Conservation (phyloP, 2,113 vertebrate genomes). For the Paradisaea rubra region DNA sequence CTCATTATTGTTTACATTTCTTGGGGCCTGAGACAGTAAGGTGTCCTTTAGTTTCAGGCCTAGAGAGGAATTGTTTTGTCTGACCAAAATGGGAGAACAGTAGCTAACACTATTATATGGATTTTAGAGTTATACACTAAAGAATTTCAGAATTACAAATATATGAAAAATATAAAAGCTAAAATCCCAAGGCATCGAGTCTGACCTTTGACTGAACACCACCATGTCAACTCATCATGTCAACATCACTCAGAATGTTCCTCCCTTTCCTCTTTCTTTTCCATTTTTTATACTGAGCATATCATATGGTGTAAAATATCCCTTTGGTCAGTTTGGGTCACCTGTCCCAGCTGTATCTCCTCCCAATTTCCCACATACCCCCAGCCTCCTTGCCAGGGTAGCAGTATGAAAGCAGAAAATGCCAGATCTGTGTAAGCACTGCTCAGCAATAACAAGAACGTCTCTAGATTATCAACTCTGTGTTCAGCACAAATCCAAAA, state of each 20-base stretch:
- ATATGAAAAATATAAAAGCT: neutral
- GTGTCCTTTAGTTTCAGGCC: neutral
- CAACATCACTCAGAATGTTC: neutral
- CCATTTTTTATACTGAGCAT: neutral
- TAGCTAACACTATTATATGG: neutral
- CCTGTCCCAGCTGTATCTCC: neutral
- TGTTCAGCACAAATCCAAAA: neutral
- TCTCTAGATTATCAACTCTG: neutral
- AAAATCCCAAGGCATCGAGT: neutral
- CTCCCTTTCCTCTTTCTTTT: neutral
- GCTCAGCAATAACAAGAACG: neutral
- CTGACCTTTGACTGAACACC: neutral
- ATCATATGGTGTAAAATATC: neutral
- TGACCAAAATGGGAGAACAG: neutral
- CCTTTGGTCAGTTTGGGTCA: neutral
- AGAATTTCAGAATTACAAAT: neutral
- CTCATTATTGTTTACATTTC: neutral
- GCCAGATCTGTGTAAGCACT: neutral
- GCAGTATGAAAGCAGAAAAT: neutral
- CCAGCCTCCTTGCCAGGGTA: neutral
- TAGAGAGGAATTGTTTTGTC: neutral
- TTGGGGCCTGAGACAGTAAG: neutral
- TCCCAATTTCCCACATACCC: accelerated
- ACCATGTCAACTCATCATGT: neutral
- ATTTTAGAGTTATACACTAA: neutral